Evolutionary conservation across 2,113 vertebrate species (phyloP).

Genomic region (Callorhinus ursinus): DNA sequence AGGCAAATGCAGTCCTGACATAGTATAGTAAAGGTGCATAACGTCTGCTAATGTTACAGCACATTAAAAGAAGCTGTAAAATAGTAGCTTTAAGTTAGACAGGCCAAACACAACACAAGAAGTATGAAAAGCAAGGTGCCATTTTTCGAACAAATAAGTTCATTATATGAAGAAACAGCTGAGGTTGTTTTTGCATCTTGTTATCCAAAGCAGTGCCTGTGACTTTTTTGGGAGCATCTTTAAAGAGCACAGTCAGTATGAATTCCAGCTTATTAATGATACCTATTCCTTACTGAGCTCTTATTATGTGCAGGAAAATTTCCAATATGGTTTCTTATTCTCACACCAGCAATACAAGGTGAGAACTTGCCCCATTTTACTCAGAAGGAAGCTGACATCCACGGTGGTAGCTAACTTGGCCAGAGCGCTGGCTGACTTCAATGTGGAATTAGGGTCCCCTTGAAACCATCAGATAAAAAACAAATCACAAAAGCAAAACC

Average conservation of each 20-base stretch:
- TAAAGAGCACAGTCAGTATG: conserved; percentile 50
- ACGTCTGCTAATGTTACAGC: conserved; percentile 71
- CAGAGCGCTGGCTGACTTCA: background rate
- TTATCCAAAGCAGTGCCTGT: background rate
- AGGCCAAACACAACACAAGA: conserved; percentile 72
- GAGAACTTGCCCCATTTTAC: background rate
- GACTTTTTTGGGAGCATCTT: background rate
- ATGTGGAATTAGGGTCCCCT: background rate
- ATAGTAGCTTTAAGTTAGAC: conserved; percentile 60
- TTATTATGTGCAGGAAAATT: background rate
- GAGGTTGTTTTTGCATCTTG: background rate
- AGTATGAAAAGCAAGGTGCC: conserved; percentile 58
- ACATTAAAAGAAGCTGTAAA: conserved; percentile 69
- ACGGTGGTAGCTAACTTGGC: background rate
- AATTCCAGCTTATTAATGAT: conserved; percentile 66
- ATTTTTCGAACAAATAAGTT: conserved; percentile 62
- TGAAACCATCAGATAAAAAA: conserved; percentile 55
- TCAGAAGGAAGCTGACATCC: background rate
- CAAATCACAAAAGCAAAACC: conserved; percentile 67
- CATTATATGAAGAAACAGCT: conserved; percentile 46
- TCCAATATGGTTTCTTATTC: background rate
- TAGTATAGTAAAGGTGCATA: conserved; percentile 53
- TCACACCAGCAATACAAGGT: background rate
- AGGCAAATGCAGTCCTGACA: conserved; percentile 55
- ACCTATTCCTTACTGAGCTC: background rate